Base-by-base conservation (phyloP, 2,797 vertebrate genomes). In the Rousettus madagascariensis region DNA sequence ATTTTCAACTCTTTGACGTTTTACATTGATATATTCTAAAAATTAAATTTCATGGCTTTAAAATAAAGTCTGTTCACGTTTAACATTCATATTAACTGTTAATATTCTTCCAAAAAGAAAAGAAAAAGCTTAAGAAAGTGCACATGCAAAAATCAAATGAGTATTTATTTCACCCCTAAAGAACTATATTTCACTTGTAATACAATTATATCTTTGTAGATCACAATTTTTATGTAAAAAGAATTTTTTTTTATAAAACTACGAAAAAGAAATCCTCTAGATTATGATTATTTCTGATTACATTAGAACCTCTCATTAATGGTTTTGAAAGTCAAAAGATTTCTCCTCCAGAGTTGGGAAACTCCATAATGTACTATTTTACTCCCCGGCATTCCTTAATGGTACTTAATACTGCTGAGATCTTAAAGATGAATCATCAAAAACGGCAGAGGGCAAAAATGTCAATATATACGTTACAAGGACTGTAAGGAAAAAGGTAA, bases 361-460 rank as follows among this genome's bases (percentile, higher is more conserved):
- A 96, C 53, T 85, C 66, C 51, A 65, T 30, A 93, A 93, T 46
- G 17, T 49, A 51, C 43, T 43, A 55, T 57, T 95, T 28, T 91
- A 77, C 59, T 71, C 33, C 46, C 57, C 30, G 77, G 15, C 49
- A 53, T 28, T 92, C 77, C 63, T 71, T 22, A 49, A 68, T 22
- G 26, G 71, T 71, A 93, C 13, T 59, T 80, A 95, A 77, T 16
- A 90, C 30, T 53, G 30, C 69, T 77, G 13, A 94, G 90, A 91
- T 92, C 65, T 95, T 91, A 86, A 86, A 86, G 26, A 95, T 46
- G 22, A 93, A 96, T 95, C 79, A 94, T 72, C 74, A 82, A 85
- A 94, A 94, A 90, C 26, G 3, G 28, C 20, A 95, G 33, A 80
- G 16, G 9, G 83, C 75, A 94, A 91, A 80, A 80, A 91, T 28